Evolutionary conservation across 2,888 invertebrate species (phyloP), one percentile per base, ranked within the genome.

Genomic region (Drosophila formosana): DNA sequence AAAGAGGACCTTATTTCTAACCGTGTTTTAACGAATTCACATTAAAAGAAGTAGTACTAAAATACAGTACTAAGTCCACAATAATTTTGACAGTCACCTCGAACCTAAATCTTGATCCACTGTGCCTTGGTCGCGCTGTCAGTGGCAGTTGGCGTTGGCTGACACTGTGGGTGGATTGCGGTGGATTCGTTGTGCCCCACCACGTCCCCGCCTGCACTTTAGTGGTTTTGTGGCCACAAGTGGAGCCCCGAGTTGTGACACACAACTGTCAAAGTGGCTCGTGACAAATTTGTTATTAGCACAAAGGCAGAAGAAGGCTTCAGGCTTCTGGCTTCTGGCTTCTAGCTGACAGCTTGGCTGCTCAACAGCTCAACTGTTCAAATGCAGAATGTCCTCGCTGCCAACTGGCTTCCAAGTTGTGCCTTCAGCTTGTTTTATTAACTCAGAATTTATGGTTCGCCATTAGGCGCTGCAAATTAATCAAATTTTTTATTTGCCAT

Each of bases 201-300:
- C 30, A 11, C 25, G n/a, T n/a, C n/a, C 37, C 37, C n/a, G 37
- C n/a, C 58, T 46, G 39, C 34, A 28, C 50, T 37, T 60, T 53
- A 43, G 60, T 65, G 64, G 80, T 32, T 60, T 53, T 80, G 66
- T 56, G 80, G 71, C 68, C 62, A 57, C 47, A 69, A 68, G 61
- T 69, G 72, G 58, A 55, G 62, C 66, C 47, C 57, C 28, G 55
- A 65, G 66, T 64, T 85, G 70, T 85, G 88, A 88, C 88, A 84
- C 83, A 84, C 80, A 84, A 84, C 80, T 90, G 90, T 85, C 90
- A 90, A 81, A 90, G 82, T 82, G 85, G 75, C 77, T 80, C 85
- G 89, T 90, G 82, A 89, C 90, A 90, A 89, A 89, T 88, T 89
- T 76, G 72, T 80, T 89, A 82, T 86, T 86, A 82, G 83, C 73